Evolutionary conservation across 2,797 vertebrate species (phyloP), one percentile per base, ranked within the genome.

Genomic region (Microctenopoma steveboyesi): DNA sequence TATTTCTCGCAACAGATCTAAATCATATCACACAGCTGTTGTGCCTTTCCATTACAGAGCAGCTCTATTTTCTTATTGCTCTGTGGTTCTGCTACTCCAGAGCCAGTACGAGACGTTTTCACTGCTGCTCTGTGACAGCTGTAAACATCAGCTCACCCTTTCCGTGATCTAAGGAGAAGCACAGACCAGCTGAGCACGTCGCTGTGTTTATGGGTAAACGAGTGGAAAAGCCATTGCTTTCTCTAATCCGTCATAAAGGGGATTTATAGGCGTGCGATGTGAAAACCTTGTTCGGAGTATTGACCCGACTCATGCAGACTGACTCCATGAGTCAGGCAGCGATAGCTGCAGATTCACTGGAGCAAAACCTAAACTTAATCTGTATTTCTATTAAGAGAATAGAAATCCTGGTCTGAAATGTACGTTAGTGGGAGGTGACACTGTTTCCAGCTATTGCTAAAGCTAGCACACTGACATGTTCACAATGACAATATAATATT

Each of bases 121-220:
- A 89, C 81, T 82, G 85, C 85, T 58, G 74, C 72, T 76, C 74
- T 74, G 57, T 88, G 85, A 86, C 89, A 79, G 82, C 87, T 74
- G 84, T 91, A 88, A 92, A 91, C 84, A 89, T 89, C 81, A 70
- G 85, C 64, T 81, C 83, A 69, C 67, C 77, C 82, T 18, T 74
- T 87, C 80, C 79, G 86, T 77, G 73, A 78, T 88, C 73, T 84
- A 60, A 78, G 75, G 76, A 84, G 83, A 75, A 83, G 82, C 88
- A 87, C 87, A 86, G 90, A 90, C 60, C 80, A 82, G 76, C 79
- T 73, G 86, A 91, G 83, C 57, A 73, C 86, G 86, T 86, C 89
- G 85, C 86, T 84, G 85, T 91, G 87, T 91, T 92, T 88, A 90
- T 88, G 83, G 78, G 64, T 86, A 90, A 91, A 89, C 72, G 77